Evolutionary conservation across 2,888 invertebrate genomes (phyloP).

Genomic region (Conops quadrifasciatus): DNA sequence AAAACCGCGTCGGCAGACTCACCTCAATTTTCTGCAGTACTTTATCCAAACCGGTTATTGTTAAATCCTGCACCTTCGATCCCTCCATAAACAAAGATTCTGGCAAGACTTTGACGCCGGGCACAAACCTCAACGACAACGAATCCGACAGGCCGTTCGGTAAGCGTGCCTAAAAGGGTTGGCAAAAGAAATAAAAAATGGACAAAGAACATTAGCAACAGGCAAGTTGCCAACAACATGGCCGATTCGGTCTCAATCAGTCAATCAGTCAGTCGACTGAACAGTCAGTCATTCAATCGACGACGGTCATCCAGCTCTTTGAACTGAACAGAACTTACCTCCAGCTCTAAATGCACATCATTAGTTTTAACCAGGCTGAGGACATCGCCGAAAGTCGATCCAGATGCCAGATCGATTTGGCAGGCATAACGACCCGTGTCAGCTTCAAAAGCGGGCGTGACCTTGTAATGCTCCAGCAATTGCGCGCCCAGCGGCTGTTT

Average conservation of each 20-base stretch:
- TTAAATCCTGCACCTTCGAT: constrained; percentile 60
- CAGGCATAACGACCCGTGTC: constrained; percentile 60
- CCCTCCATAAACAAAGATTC: constrained; percentile 54
- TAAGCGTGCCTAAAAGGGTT: constrained; percentile 54
- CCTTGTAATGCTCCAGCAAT: constrained; percentile 58
- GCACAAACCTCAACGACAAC: constrained; percentile 61
- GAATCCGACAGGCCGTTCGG: constrained; percentile 59
- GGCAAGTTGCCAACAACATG: constrained; percentile 7
- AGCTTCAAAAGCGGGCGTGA: constrained; percentile 57
- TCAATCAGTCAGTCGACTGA: neutral
- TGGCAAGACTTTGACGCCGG: constrained; percentile 60
- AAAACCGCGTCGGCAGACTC: constrained; percentile 42
- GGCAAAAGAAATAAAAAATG: constrained; percentile 25
- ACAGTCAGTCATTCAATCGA: neutral
- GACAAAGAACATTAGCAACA: constrained; percentile 20
- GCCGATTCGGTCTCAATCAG: neutral
- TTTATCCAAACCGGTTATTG: constrained; percentile 68
- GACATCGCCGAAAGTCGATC: constrained; percentile 56
- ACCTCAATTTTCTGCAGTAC: constrained; percentile 69
- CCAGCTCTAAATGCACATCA: constrained; percentile 60
- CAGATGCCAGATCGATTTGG: constrained; percentile 53
- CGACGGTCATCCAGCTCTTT: neutral
- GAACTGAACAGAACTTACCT: constrained; percentile 50
- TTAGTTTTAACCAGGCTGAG: constrained; percentile 58
- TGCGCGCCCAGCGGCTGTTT: constrained; percentile 55